Evolutionary conservation across 1,140 invertebrate species (phyloP).

Genomic region (Papilio helenus): DNA sequence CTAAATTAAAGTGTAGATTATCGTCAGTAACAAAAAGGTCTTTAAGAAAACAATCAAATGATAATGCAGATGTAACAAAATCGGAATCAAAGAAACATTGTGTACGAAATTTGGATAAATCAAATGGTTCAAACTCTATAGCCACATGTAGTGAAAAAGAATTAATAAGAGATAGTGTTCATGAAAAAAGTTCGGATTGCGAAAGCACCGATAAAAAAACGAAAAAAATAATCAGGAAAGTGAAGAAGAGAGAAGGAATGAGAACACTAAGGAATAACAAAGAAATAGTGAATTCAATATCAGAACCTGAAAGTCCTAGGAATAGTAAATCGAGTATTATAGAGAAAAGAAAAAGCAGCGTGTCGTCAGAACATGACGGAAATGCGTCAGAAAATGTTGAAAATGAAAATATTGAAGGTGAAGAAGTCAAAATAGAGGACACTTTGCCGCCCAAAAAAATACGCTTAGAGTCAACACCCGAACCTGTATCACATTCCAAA

Average conservation of each 20-base stretch:
- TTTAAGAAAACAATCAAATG: constrained; percentile 71
- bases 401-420: constrained; percentile 63
- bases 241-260: constrained; percentile 59
- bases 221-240: constrained; percentile 60
- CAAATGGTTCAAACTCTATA: constrained; percentile 79
- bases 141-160: constrained; percentile 73
- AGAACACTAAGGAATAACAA: constrained; percentile 50
- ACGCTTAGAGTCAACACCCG: constrained; percentile 68
- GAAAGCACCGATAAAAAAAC: constrained; percentile 69
- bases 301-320: constrained; percentile 63
- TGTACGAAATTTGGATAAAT: constrained; percentile 63
- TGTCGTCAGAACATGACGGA: constrained; percentile 72
- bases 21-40: constrained; percentile 65
- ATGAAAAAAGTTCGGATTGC: constrained; percentile 68
- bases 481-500: constrained; percentile 72
- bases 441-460: constrained; percentile 74
- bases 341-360: constrained; percentile 76
- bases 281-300: constrained; percentile 58
- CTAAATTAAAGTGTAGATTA: constrained; percentile 68
- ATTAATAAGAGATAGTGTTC: constrained; percentile 65
- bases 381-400: constrained; percentile 51
- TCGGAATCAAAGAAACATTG: constrained; percentile 73
- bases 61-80: constrained; percentile 65
- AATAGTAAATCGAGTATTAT: constrained; percentile 78
- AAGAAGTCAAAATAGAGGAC: constrained; percentile 65